phyloP scores from a whole-genome alignment of 2,797 vertebrate genomes.

The Lateolabrax maculatus region DNA sequence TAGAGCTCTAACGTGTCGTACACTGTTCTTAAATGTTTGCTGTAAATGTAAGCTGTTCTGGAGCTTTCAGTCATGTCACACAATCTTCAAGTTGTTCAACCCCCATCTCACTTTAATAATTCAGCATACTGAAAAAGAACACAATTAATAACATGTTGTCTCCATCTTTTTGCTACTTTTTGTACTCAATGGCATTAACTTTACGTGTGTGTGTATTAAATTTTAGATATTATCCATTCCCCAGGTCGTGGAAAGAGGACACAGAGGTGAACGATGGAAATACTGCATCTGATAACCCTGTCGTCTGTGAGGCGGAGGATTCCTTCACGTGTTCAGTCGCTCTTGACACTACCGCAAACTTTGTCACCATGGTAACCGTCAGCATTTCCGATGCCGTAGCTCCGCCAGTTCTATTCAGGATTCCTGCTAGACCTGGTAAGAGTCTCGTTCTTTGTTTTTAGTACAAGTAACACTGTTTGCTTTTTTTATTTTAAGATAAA shows the following conservation, averaged over 20 bases:
- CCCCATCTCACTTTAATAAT: neutral
- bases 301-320: conserved; percentile 51
- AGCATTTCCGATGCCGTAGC: conserved; percentile 54
- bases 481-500: neutral
- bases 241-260: conserved; percentile 73
- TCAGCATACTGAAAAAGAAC: neutral
- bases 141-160: neutral
- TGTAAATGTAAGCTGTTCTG: neutral
- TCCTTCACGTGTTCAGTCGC: conserved; percentile 81
- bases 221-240: too few species aligned
- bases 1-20: neutral
- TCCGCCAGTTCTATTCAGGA: conserved; percentile 75
- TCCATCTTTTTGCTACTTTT: neutral
- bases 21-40: neutral
- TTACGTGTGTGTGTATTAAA: too few species aligned
- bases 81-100: too few species aligned
- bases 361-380: conserved; percentile 81
- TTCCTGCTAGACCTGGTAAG: conserved; percentile 86
- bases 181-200: too few species aligned
- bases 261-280: conserved; percentile 21
- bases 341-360: conserved; percentile 53
- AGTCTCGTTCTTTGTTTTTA: conserved; percentile 5
- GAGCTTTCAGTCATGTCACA: neutral
- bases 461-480: neutral
- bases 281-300: conserved; percentile 48